phyloP scores from a whole-genome alignment of 2,113 vertebrate species.

The Peromyscus californicus region DNA sequence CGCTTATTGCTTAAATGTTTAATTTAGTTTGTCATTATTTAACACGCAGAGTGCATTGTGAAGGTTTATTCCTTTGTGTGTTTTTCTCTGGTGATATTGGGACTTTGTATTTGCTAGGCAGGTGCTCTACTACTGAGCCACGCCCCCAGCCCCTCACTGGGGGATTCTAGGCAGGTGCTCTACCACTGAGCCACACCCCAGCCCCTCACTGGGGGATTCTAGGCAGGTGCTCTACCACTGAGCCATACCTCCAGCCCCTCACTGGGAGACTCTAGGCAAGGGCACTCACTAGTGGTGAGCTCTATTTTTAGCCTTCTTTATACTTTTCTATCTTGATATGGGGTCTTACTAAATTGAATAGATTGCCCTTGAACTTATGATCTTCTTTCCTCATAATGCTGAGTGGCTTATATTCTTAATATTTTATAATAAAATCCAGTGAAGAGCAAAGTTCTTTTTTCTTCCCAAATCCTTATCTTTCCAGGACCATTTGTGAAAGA shows the following conservation, averaged over 20 bases:
- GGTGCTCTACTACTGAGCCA: not conserved
- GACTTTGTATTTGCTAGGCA: not conserved
- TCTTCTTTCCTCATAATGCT: not conserved
- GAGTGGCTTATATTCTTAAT: conserved; percentile 11
- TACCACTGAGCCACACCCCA: not conserved
- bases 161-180: not conserved
- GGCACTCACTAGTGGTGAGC: too few relatives aligned
- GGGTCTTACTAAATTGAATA: not conserved
- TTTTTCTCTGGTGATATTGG: not conserved
- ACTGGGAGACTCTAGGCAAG: not conserved
- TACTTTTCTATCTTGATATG: not conserved
- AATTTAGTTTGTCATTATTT: conserved; percentile 1
- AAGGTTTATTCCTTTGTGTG: conserved; percentile 26
- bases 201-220: not conserved
- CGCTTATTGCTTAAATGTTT: conserved; percentile 51
- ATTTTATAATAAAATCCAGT: conserved; percentile 39
- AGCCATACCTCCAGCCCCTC: not conserved
- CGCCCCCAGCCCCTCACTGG: not conserved
- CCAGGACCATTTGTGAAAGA: conserved; percentile 2
- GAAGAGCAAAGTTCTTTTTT: conserved; percentile 35
- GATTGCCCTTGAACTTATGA: not conserved
- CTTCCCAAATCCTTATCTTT: conserved; percentile 28
- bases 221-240: not conserved
- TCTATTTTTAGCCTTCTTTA: not conserved
- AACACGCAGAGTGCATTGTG: not conserved